phyloP scores from a whole-genome alignment of 1,140 invertebrate genomes.

The Sitodiplosis mosellana region DNA sequence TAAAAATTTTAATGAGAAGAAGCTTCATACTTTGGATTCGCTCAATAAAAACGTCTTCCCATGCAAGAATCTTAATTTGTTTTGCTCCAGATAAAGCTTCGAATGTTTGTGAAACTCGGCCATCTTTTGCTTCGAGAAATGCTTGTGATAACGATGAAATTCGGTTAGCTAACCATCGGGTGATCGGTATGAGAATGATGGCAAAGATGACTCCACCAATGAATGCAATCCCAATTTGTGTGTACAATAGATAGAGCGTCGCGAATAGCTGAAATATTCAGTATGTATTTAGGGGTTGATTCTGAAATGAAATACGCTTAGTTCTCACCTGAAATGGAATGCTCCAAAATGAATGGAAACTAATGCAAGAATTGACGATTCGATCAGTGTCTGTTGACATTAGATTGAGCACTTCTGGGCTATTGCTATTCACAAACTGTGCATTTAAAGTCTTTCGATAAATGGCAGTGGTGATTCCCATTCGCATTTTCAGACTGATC shows the following conservation, averaged over 20 bases:
- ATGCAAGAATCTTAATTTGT: conserved; percentile 81
- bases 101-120: conserved; percentile 69
- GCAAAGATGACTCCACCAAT: conserved; percentile 76
- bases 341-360: conserved; percentile 94
- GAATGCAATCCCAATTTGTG: conserved; percentile 80
- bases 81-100: conserved; percentile 77
- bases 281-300: background rate
- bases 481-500: conserved; percentile 72
- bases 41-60: conserved; percentile 75
- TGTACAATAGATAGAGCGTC: conserved; percentile 63
- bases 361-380: conserved; percentile 87
- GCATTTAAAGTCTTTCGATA: conserved; percentile 69
- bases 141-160: conserved; percentile 72
- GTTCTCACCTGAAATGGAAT: conserved; percentile 74
- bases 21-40: conserved; percentile 36
- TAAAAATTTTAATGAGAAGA: background rate
- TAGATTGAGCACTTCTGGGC: conserved; percentile 76
- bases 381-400: conserved; percentile 93
- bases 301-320: background rate
- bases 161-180: conserved; percentile 73
- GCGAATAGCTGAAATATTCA: conserved; percentile 47
- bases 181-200: conserved; percentile 83
- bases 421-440: conserved; percentile 14
- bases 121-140: conserved; percentile 86
- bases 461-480: conserved; percentile 63